Conservation (phyloP, 2,797 vertebrate genomes). For the Danio tinwini region DNA sequence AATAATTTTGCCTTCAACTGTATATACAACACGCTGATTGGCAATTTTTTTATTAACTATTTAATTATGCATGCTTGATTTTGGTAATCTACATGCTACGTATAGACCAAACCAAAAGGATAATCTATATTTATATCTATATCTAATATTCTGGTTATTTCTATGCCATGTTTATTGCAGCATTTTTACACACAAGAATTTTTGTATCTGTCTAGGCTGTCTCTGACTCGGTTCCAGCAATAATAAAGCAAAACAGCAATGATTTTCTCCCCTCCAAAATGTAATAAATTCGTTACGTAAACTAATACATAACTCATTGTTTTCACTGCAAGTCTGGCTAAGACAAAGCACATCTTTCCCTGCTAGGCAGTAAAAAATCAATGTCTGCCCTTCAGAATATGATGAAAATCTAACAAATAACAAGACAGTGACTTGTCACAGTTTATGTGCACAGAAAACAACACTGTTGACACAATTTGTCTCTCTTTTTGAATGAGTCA, state of each 20-base stretch:
- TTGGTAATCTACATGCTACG: too few species aligned
- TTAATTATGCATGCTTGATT: too few species aligned
- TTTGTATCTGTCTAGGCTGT: neutral
- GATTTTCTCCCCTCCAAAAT: conserved; percentile 24
- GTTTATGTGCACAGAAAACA: conserved; percentile 11
- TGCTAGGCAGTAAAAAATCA: conserved; percentile 38
- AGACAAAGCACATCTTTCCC: conserved; percentile 39
- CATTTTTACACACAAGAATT: neutral
- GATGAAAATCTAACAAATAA: conserved; percentile 44
- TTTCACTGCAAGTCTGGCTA: conserved; percentile 20
- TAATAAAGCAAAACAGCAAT: conserved; percentile 35
- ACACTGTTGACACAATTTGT: neutral
- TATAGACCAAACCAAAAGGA: neutral
- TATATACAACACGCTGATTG: too few species aligned
- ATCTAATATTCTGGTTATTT: neutral
- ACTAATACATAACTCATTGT: conserved; percentile 38
- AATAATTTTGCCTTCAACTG: too few species aligned
- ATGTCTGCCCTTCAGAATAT: conserved; percentile 45
- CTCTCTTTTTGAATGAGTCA: conserved; percentile 2
- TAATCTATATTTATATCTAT: too few species aligned
- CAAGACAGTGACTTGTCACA: conserved; percentile 24
- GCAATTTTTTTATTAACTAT: too few species aligned
- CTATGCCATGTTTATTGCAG: neutral
- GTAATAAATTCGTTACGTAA: conserved; percentile 35
- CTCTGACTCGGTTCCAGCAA: conserved; percentile 6